Evolutionary conservation across 2,888 invertebrate species (phyloP).

Genomic region (Eupithecia abbreviata): DNA sequence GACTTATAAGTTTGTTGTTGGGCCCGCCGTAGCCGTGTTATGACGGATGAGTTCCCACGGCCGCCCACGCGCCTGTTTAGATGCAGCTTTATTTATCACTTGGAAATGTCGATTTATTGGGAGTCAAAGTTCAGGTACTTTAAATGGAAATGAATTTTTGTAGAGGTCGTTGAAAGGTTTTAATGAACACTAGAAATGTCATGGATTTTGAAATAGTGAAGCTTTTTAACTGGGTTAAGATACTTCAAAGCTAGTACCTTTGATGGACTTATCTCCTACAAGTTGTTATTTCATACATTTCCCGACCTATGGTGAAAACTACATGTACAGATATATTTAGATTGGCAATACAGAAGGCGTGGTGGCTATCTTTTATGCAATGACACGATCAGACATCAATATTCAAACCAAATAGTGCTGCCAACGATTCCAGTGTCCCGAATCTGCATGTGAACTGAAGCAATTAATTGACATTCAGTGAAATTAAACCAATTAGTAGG

Average conservation of each 20-base stretch:
- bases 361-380: slow-evolving; percentile 37
- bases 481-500: slow-evolving; percentile 4
- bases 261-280: background rate
- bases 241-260: background rate
- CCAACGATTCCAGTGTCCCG: slow-evolving; percentile 31
- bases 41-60: slow-evolving; percentile 45
- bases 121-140: slow-evolving; percentile 37
- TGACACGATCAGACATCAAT: slow-evolving; percentile 44
- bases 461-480: slow-evolving; percentile 25
- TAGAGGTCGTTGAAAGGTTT: slow-evolving; percentile 16
- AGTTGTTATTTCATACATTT: background rate
- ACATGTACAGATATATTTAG: background rate
- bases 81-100: slow-evolving; percentile 43
- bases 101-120: slow-evolving; percentile 39
- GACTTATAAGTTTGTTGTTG: background rate
- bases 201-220: slow-evolving; percentile 2
- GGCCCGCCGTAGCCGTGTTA: slow-evolving; percentile 33
- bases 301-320: background rate
- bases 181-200: slow-evolving; percentile 16
- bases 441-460: slow-evolving; percentile 30
- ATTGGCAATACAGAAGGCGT: slow-evolving; percentile 21
- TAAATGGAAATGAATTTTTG: slow-evolving; percentile 30
- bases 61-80: slow-evolving; percentile 37
- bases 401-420: slow-evolving; percentile 42
- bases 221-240: background rate